Base-by-base conservation (phyloP, 2,797 vertebrate genomes). In the Dicrostonyx torquatus region DNA sequence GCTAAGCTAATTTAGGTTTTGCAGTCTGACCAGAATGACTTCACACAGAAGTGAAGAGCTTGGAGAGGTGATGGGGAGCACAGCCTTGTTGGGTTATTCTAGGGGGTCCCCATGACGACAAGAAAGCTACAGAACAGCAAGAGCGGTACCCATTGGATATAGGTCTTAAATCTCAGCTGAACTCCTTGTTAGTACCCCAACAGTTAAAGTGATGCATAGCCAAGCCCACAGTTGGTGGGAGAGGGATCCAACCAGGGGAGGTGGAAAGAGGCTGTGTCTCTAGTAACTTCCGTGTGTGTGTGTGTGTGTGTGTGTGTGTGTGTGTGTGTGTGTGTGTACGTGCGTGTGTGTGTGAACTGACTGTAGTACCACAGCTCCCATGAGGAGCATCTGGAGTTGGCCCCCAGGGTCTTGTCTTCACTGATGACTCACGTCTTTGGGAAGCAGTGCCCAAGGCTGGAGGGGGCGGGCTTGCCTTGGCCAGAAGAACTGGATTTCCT, bases 171-270 rank as follows among this genome's bases (percentile, higher is more conserved):
- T 55, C 75, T 64, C 40, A 17, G n/a, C 48, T 13, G 1, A 14
- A 84, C 43, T n/a, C 29, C 34, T 50, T 2, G 1, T 13, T 9
- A 12, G 24, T 1, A 7, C 9, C 26, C 10, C 48, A 0, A 1
- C 0, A 14, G 45, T 43, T 22, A 77, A 29, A n/a, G 9, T 9
- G 7, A 31, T n/a, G 13, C 1, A 1, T 0, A 5, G 79, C 6
- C 37, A 14, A 37, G 24, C 20, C 8, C 26, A 13, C 18, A 37
- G 34, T 31, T 5, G 0, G 24, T 0, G 14, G 11, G 72, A 87
- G 48, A 72, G 8, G 73, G 29, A 37, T 4, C n/a, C 5, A 7
- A 1, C 15, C 6, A 26, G 17, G 60, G 11, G 22, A 40, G 37
- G 64, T 5, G 66, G 48, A 40, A 72, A 55, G 66, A 7, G 1